These are phyloP conservation scores for Morpho helenor DNA, from an alignment of 2,888 invertebrate genomes.

Conservation along the genomic window DNA sequence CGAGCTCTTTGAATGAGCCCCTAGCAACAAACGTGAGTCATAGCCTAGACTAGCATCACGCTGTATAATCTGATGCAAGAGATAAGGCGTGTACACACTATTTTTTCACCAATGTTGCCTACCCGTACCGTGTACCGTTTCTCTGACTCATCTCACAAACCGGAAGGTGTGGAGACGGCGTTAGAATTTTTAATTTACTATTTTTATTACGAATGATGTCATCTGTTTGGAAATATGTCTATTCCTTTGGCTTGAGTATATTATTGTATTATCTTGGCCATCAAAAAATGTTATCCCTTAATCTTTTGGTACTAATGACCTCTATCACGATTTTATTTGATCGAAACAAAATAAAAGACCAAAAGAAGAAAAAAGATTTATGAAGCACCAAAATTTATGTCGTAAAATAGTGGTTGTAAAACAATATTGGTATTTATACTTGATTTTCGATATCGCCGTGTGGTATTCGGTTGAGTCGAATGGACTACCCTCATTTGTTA, in stretches of 20 bases:
- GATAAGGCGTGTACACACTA: conserved; percentile 67
- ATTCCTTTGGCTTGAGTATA: neutral
- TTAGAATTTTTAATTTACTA: conserved; percentile 26
- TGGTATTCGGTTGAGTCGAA: no score
- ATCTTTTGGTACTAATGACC: no score
- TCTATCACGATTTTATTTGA: no score
- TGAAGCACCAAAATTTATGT: no score
- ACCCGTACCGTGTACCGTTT: conserved; percentile 59
- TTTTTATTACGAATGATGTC: conserved; percentile 10
- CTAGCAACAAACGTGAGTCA: conserved; percentile 29
- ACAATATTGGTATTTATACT: no score
- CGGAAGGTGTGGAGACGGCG: conserved; percentile 44
- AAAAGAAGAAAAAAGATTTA: no score
- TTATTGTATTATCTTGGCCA: neutral
- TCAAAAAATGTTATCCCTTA: no score
- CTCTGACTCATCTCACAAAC: conserved; percentile 57
- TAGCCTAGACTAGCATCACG: conserved; percentile 31
- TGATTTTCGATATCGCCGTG: no score
- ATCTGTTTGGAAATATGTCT: conserved; percentile 2
- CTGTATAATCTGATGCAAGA: conserved; percentile 73
- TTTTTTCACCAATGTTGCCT: conserved; percentile 58
- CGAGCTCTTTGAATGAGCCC: conserved; percentile 14
- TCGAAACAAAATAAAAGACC: no score
- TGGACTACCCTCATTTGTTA: no score
- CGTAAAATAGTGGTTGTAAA: no score